Percentiles rank a stretch among this genome's conserved stretches.
These are phyloP conservation scores for Lordiphosa fenestrarum DNA, from an alignment of 2,888 invertebrate genomes.

Conservation along the genomic window DNA sequence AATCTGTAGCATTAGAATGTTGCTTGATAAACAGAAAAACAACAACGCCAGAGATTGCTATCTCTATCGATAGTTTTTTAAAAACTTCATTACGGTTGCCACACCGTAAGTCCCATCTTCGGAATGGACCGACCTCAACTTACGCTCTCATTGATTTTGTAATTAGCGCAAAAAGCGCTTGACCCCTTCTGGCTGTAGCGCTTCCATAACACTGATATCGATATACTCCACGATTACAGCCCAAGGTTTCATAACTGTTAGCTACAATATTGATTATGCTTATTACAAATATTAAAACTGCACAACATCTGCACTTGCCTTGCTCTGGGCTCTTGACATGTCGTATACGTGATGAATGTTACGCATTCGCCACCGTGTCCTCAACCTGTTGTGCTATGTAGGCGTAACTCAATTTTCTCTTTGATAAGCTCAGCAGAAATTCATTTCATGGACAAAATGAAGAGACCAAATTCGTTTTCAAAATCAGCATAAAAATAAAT, in stretches of 20 bases:
- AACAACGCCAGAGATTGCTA: no score
- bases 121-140: no score
- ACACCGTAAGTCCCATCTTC: no score
- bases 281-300: slow-evolving; percentile 2
- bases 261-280: slow-evolving; percentile 16
- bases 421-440: slow-evolving; percentile 41
- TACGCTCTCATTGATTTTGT: no score
- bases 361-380: slow-evolving; percentile 45
- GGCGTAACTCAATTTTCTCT: slow-evolving; percentile 60
- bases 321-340: slow-evolving; percentile 20
- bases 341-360: slow-evolving; percentile 31
- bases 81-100: no score
- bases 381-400: slow-evolving; percentile 24
- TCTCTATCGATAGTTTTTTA: no score
- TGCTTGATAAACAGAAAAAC: no score
- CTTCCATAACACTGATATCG: no score
- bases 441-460: slow-evolving; percentile 24
- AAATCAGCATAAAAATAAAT: slow-evolving; percentile 61
- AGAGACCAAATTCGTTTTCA: slow-evolving; percentile 30
- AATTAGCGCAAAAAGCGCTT: no score
- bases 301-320: neutral
- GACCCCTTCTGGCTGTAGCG: no score
- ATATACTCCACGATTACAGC: neutral
- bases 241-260: no score
- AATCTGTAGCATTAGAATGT: no score